Base-by-base conservation (phyloP, 2,888 invertebrate genomes). In the Oegoconia quadripuncta region DNA sequence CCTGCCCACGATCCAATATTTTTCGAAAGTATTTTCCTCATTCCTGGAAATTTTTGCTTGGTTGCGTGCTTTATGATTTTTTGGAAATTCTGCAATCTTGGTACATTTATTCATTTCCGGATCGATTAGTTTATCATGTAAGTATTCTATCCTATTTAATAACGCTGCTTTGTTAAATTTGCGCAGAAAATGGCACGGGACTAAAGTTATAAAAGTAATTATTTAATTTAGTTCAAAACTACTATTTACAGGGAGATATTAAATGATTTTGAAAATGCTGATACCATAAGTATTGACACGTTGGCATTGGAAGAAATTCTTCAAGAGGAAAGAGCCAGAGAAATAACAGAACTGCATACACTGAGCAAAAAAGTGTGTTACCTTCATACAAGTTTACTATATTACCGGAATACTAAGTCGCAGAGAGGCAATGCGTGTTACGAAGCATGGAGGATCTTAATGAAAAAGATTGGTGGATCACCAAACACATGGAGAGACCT, bases 401-500 rank as follows among this genome's bases (percentile, higher is more conserved):
- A 83, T 46, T 86, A 83, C 46, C 65, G 86, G 22, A 75, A 84
- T 48, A 50, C 71, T 1, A 77, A 77, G 41, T 70, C 82, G 4
- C 69, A 74, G 23, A 70, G 76, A 52, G 84, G 86, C 17, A 37
- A 61, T 33, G 67, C 68, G 6, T 83, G 84, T 44, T 80, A 79
- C 45, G 76, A 82, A 41, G 72, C 76, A 20, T 86, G 86, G 86
- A 74, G 64, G 46, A 73, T 63, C 1, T 46, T 86, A 12, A 62
- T 87, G 3, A 83, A 76, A 41, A 74, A 68, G 55, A 61, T 86
- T 3, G 84, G 84, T 15, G 84, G 86, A 2, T 69, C 79, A 9
- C 73, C 70, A 2, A 71, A 83, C 54, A 76, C 74, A 15, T 87
- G 86, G 84, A 69, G 62, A 39, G 80, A 82, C 29, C 62, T 87